These are phyloP conservation scores for Diphyllodes magnificus DNA, from an alignment of 2,113 vertebrate genomes.

Conservation along the genomic window DNA sequence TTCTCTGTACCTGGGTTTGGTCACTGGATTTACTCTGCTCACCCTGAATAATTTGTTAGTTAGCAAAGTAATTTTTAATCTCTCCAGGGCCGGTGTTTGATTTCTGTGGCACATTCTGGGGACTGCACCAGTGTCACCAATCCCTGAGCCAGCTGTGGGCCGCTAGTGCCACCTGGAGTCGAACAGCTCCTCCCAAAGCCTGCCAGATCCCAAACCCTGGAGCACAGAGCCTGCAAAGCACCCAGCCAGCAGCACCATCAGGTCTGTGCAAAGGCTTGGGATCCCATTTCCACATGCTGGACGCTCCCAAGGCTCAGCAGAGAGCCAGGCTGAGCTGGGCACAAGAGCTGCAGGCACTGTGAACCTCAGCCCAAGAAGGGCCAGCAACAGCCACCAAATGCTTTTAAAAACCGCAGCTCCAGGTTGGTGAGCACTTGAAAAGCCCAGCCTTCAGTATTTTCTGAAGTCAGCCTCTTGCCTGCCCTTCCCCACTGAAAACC, in stretches of 20 bases:
- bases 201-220: not conserved
- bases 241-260: not conserved
- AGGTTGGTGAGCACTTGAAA: not conserved
- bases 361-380: not conserved
- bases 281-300: not conserved
- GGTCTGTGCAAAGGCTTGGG: fast-evolving
- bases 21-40: not conserved
- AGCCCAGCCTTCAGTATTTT: not conserved
- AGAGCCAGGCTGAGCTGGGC: not conserved
- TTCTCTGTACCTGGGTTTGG: not conserved
- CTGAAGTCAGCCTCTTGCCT: not conserved
- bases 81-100: not conserved
- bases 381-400: not conserved
- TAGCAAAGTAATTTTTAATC: not conserved
- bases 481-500: not conserved
- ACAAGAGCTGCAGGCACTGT: not conserved
- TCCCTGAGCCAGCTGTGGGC: not conserved
- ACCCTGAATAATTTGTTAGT: not conserved
- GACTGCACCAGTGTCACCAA: not conserved
- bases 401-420: not conserved
- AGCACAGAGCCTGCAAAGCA: not conserved
- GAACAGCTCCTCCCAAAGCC: not conserved
- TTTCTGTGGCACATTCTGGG: not conserved
- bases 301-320: not conserved
- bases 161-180: constrained; percentile 53